These are phyloP conservation scores for Phacellophora camtschatica DNA, from an alignment of 30 jellyfish, hydroid and myxozoan genomes.

Conservation along the genomic window DNA sequence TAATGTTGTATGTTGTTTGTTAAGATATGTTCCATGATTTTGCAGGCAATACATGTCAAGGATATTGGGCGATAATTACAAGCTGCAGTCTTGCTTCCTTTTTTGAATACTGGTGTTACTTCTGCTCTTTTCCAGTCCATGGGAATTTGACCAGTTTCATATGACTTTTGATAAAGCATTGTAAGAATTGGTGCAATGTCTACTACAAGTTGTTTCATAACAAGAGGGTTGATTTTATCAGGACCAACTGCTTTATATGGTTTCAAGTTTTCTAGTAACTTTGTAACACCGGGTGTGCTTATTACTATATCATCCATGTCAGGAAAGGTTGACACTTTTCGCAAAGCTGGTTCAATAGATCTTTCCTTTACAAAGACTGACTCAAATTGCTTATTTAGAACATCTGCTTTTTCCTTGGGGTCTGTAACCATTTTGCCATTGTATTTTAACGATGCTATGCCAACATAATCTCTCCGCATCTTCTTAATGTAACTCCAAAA, in stretches of 20 bases:
- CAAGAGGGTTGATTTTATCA: conserved; percentile 3
- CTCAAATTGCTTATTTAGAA: conserved; percentile 22
- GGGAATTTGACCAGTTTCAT: conserved; percentile 2
- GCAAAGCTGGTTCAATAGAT: neutral
- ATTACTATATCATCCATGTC: conserved; percentile 10
- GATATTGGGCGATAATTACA: conserved; percentile 9
- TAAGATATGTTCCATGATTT: conserved; percentile 21
- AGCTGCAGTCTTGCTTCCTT: neutral
- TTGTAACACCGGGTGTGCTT: conserved; percentile 10
- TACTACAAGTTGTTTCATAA: neutral
- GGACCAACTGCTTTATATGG: conserved; percentile 17
- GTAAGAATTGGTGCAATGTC: conserved; percentile 19
- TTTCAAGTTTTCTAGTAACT: conserved; percentile 13
- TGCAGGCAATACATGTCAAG: conserved; percentile 22
- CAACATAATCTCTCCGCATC: neutral
- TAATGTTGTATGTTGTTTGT: neutral
- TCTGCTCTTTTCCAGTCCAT: conserved; percentile 27
- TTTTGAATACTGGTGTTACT: conserved; percentile 6
- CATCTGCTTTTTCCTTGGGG: conserved; percentile 18
- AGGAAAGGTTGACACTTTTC: conserved; percentile 5
- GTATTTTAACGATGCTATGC: neutral
- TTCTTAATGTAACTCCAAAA: conserved; percentile 15
- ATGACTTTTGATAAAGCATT: neutral
- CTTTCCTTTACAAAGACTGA: conserved; percentile 17
- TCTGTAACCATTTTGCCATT: conserved; percentile 5